phyloP scores from a whole-genome alignment of 2,888 invertebrate species.

The Timema podura region DNA sequence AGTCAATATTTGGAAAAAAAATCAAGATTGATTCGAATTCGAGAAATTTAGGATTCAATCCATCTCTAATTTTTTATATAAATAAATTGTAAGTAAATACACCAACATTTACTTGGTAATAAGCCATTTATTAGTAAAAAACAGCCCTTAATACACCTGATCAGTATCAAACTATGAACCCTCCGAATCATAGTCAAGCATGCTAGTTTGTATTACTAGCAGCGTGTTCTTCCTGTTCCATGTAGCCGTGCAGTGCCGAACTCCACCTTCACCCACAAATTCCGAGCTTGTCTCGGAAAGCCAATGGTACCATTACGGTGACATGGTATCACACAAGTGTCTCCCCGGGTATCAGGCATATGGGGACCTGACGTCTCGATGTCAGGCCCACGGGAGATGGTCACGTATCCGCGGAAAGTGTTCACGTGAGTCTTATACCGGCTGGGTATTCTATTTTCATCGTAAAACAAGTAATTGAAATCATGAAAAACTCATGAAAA shows the following conservation, averaged over 20 bases:
- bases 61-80: too few species aligned
- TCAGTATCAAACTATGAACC: background rate
- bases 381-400: conserved; percentile 51
- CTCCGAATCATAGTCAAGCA: too few species aligned
- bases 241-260: conserved; percentile 45
- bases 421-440: conserved; percentile 26
- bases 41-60: too few species aligned
- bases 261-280: conserved; percentile 42
- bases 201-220: too few species aligned
- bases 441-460: background rate
- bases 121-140: too few species aligned
- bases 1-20: too few species aligned
- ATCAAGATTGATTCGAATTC: too few species aligned
- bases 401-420: conserved; percentile 50
- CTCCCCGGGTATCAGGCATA: conserved; percentile 47
- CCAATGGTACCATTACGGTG: conserved; percentile 41
- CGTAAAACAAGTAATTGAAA: background rate
- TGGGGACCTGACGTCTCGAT: conserved; percentile 46
- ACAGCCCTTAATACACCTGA: too few species aligned
- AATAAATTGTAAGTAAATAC: too few species aligned
- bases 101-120: too few species aligned
- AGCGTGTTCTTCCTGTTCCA: conserved; percentile 18
- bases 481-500: background rate
- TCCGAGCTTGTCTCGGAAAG: conserved; percentile 37
- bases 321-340: conserved; percentile 47